phyloP scores from a whole-genome alignment of 2,113 vertebrate genomes.

The Tachysurus fulvidraco region DNA sequence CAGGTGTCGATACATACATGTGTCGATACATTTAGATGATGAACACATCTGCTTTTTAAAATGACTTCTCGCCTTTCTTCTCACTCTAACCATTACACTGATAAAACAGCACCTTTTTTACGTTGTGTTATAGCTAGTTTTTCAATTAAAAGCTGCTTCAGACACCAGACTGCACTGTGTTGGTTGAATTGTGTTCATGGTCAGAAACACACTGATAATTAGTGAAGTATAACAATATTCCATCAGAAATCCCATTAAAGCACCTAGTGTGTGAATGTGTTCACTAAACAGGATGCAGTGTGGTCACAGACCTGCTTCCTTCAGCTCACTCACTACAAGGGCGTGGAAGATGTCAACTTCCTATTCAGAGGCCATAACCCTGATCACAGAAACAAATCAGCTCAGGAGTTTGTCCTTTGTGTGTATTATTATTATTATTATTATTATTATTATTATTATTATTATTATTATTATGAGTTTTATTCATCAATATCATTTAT shows the following conservation, averaged over 20 bases:
- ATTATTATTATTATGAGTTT: not conserved
- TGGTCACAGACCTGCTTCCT: conserved; percentile 43
- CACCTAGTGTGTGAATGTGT: not conserved
- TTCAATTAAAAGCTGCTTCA: not conserved
- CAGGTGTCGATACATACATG: not conserved
- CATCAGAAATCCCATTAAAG: not conserved
- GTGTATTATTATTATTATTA: not conserved
- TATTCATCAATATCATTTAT: not conserved
- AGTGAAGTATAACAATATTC: too few species aligned
- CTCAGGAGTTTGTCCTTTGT: not conserved
- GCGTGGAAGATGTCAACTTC: conserved; percentile 45
- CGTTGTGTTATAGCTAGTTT: not conserved
- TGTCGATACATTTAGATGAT: not conserved
- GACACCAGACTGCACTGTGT: not conserved
- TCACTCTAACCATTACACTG: not conserved
- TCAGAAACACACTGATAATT: not conserved
- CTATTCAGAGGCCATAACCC: conserved; percentile 21
- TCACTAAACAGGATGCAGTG: conserved; percentile 39
- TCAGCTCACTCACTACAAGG: conserved; percentile 14
- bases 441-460: too few species aligned
- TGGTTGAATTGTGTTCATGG: not conserved
- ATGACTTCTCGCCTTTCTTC: not conserved
- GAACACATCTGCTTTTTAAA: not conserved
- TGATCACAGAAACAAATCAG: not conserved
- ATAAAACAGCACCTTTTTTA: not conserved